These are phyloP conservation scores for Bergia puertoricense DNA, from an alignment of 92 coral and sea anemone genomes.

Conservation along the genomic window DNA sequence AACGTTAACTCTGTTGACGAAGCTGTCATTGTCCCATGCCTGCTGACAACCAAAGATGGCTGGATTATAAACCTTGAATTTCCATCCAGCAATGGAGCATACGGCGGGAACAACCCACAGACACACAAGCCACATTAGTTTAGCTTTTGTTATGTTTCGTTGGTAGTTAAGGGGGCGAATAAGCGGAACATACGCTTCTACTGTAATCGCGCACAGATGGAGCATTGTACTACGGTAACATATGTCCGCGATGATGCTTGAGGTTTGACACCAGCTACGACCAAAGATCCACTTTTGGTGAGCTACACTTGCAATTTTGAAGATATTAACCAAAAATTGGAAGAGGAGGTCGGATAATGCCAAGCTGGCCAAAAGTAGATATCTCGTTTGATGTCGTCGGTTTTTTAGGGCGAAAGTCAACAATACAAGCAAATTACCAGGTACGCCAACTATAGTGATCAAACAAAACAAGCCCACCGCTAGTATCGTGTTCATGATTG, in stretches of 20 bases:
- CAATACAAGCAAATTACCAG: conserved; percentile 12
- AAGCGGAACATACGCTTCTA: conserved; percentile 20
- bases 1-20: conserved; percentile 3
- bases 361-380: conserved; percentile 15
- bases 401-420: neutral
- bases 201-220: conserved; percentile 12
- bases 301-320: conserved; percentile 6
- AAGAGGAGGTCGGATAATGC: conserved; percentile 31
- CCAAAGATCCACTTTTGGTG: conserved; percentile 23
- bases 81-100: neutral
- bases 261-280: conserved; percentile 8
- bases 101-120: conserved; percentile 23
- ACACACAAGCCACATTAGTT: conserved; percentile 1
- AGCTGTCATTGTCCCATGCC: conserved; percentile 1
- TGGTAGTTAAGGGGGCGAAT: conserved; percentile 16
- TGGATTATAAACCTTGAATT: conserved; percentile 23
- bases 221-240: conserved; percentile 28
- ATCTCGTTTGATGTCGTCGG: conserved; percentile 4
- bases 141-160: conserved; percentile 2
- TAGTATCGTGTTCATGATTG: neutral
- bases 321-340: conserved; percentile 20
- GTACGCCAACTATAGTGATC: conserved; percentile 1
- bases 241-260: conserved; percentile 6
- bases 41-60: conserved; percentile 3
- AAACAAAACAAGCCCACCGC: conserved; percentile 12